A percentile compares a stretch with the other conserved stretches of the same genome.
Evolutionary conservation across 2,888 invertebrate species (phyloP).

Genomic region (Thelaira solivaga): DNA sequence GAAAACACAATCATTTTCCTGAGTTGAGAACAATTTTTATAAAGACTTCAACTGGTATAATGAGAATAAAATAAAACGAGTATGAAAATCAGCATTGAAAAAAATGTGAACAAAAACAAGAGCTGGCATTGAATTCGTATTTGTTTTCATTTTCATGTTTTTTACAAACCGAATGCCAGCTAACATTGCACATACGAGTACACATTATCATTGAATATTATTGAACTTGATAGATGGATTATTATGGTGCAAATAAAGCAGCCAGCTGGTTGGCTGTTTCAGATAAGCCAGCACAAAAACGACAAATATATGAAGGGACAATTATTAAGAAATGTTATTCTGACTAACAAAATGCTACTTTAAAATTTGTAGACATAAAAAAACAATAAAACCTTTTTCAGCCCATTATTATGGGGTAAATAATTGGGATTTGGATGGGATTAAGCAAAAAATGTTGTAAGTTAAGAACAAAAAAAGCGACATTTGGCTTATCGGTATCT

Average conservation of each 20-base stretch:
- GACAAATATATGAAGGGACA: no score
- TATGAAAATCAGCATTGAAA: neutral
- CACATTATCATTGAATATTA: conserved; percentile 25
- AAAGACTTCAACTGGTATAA: neutral
- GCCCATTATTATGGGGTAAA: no score
- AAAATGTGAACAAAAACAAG: neutral
- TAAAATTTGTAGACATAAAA: no score
- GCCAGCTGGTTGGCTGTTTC: neutral
- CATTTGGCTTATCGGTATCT: no score
- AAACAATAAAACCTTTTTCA: no score
- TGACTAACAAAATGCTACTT: no score
- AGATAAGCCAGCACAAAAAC: neutral
- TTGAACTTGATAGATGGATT: conserved; percentile 27
- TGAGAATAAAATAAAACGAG: neutral
- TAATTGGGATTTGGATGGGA: no score
- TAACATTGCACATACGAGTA: no score
- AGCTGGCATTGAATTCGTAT: conserved; percentile 47
- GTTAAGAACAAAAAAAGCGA: no score
- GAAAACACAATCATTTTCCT: neutral
- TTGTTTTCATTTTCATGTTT: conserved; percentile 35
- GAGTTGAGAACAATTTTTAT: neutral
- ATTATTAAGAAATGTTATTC: no score
- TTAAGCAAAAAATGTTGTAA: no score
- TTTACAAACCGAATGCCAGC: conserved; percentile 37
- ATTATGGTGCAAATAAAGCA: neutral